Evolutionary conservation across 2,797 vertebrate genomes (phyloP).

Genomic region (Urophycis tenuis): DNA sequence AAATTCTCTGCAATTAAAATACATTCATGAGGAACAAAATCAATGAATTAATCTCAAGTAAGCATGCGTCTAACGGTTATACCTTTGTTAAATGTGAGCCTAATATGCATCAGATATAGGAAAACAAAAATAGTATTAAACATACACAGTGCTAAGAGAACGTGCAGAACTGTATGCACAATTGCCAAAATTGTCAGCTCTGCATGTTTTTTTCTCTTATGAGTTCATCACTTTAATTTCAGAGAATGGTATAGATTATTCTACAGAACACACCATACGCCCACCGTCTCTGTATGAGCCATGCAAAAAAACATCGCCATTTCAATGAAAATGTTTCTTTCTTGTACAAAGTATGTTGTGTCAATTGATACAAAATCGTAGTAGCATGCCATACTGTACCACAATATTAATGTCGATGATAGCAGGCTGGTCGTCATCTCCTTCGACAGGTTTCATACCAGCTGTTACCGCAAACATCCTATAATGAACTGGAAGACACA

Average conservation of each 20-base stretch:
- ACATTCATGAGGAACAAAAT: background rate
- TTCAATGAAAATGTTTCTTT: too few relatives aligned
- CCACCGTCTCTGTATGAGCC: too few relatives aligned
- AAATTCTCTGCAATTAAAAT: too few relatives aligned
- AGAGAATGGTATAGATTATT: background rate
- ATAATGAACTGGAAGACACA: constrained; percentile 51
- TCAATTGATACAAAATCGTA: too few relatives aligned
- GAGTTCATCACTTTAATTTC: background rate
- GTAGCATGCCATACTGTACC: constrained; percentile 59
- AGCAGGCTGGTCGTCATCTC: background rate
- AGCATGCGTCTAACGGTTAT: background rate
- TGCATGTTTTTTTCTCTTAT: too few relatives aligned
- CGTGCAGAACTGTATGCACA: too few relatives aligned
- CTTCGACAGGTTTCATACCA: constrained; percentile 50
- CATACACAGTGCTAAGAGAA: background rate
- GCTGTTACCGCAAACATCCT: constrained; percentile 64
- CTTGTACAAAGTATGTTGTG: too few relatives aligned
- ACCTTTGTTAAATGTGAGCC: background rate
- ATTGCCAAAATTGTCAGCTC: too few relatives aligned
- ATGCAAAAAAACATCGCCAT: too few relatives aligned
- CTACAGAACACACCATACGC: too few relatives aligned
- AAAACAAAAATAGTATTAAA: background rate
- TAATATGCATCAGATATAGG: too few relatives aligned
- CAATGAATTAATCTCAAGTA: background rate
- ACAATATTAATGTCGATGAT: constrained; percentile 55